Evolutionary conservation across 2,113 vertebrate species (phyloP).

Genomic region (Dissostichus mawsoni): DNA sequence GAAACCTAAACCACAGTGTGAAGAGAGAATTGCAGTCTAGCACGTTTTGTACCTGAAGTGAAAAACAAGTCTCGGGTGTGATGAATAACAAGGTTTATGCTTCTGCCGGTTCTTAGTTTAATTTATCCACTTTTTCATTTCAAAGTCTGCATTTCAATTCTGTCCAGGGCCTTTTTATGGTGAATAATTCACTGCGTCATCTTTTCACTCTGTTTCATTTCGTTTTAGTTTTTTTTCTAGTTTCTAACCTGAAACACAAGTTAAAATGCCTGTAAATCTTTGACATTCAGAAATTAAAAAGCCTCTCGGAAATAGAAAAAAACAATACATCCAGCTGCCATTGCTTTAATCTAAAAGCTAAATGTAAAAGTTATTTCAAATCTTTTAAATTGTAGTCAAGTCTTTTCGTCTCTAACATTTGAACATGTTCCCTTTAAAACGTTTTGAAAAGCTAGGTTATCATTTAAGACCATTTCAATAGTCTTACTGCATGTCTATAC

Average conservation of each 20-base stretch:
- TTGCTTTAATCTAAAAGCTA: not conserved
- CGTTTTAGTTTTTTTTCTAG: too few relatives aligned
- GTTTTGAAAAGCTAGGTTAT: too few relatives aligned
- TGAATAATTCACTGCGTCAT: too few relatives aligned
- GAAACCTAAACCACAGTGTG: not conserved
- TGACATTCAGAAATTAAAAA: not conserved
- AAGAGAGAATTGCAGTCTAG: not conserved
- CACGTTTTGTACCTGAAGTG: not conserved
- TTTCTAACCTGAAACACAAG: too few relatives aligned
- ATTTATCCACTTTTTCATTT: too few relatives aligned
- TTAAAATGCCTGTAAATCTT: too few relatives aligned
- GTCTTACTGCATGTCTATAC: not conserved
- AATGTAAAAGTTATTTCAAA: not conserved
- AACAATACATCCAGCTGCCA: not conserved
- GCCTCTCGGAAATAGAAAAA: not conserved
- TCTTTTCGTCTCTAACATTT: not conserved
- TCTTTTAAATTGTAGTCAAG: not conserved
- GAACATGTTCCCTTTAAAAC: too few relatives aligned
- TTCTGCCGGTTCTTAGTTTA: too few relatives aligned
- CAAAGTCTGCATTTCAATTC: too few relatives aligned
- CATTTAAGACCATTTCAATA: too few relatives aligned
- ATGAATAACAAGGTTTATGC: not conserved
- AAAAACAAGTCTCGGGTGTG: not conserved
- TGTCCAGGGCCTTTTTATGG: too few relatives aligned
- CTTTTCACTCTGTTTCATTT: too few relatives aligned